phyloP scores from a whole-genome alignment of 2,797 vertebrate species.

The Eidolon dupreanum region DNA sequence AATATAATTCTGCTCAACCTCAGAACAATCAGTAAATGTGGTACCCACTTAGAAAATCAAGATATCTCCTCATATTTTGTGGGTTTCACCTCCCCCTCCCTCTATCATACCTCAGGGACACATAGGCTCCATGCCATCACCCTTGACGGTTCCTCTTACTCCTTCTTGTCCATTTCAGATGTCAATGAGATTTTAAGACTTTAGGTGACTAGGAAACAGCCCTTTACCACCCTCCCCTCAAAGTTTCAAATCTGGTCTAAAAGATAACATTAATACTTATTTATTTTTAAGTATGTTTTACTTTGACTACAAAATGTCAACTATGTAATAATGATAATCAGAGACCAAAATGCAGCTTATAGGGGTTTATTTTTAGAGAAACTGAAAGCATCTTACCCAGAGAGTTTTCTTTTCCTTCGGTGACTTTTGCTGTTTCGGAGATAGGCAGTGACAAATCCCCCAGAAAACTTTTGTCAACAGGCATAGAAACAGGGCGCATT shows the following conservation, averaged over 20 bases:
- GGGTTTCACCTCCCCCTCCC: background rate
- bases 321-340: background rate
- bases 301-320: slow-evolving; percentile 2
- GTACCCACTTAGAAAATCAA: background rate
- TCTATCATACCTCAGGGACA: accelerated
- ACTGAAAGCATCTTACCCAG: slow-evolving; percentile 88
- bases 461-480: slow-evolving; percentile 92
- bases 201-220: background rate
- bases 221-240: background rate
- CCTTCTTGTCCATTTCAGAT: background rate
- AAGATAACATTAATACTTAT: background rate
- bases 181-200: background rate
- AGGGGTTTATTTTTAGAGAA: background rate
- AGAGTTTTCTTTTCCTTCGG: slow-evolving; percentile 83
- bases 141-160: too few species aligned
- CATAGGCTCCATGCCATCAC: accelerated
- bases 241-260: background rate
- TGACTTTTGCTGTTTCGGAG: slow-evolving; percentile 83
- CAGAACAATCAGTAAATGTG: background rate
- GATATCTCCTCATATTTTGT: background rate
- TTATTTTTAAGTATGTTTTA: background rate
- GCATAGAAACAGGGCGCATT: slow-evolving; percentile 94
- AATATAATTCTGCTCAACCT: background rate
- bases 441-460: slow-evolving; percentile 88
- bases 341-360: background rate